Conservation (phyloP, 2,888 invertebrate genomes). For the Mellilla xanthometata region DNA sequence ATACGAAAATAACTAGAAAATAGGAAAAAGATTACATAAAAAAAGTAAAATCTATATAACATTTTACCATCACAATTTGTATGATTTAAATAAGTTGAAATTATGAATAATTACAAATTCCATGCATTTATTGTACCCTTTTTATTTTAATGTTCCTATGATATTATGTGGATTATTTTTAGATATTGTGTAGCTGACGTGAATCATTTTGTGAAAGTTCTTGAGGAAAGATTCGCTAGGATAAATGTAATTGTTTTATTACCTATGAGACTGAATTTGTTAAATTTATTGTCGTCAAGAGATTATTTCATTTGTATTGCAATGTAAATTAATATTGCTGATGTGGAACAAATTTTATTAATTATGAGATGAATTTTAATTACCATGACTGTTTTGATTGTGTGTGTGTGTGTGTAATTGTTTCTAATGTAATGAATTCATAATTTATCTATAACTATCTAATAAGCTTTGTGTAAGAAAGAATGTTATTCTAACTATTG, state of each 20-base stretch:
- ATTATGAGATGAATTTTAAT: constrained; percentile 24
- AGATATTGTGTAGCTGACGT: constrained; percentile 33
- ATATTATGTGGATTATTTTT: constrained; percentile 42
- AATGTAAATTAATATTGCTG: constrained; percentile 17
- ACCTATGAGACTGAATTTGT: constrained; percentile 81
- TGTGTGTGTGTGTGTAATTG: constrained; percentile 8
- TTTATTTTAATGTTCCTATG: constrained; percentile 41
- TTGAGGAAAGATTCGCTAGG: constrained; percentile 66
- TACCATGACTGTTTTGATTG: constrained; percentile 35
- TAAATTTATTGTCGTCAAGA: constrained; percentile 60
- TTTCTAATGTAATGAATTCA: constrained; percentile 1
- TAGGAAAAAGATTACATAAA: constrained; percentile 30
- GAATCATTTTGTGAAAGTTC: constrained; percentile 44
- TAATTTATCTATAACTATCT: constrained; percentile 1
- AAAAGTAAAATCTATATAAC: constrained; percentile 40
- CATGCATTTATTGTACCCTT: constrained; percentile 54
- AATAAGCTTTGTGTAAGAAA: constrained; percentile 1
- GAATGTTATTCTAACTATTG: constrained; percentile 23
- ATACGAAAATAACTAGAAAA: constrained; percentile 5
- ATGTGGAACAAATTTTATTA: constrained; percentile 22
- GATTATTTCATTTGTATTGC: constrained; percentile 62
- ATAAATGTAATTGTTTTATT: constrained; percentile 60
- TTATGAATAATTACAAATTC: constrained; percentile 36
- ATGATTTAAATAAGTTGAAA: constrained; percentile 23
- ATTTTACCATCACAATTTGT: constrained; percentile 24